These are phyloP conservation scores for Dynastes grantii DNA, from an alignment of 2,888 invertebrate genomes.

Conservation along the genomic window DNA sequence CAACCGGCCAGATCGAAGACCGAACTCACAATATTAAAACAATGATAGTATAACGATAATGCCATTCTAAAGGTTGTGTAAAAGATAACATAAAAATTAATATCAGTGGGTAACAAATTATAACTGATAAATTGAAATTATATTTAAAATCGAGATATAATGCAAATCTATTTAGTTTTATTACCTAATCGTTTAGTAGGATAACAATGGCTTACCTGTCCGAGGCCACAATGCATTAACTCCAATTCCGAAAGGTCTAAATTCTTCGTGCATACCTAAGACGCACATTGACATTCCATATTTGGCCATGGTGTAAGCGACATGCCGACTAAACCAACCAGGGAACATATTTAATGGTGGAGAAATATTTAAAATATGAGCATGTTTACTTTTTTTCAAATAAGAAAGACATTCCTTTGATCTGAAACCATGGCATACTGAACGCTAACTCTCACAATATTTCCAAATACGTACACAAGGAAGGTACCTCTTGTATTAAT, in stretches of 20 bases:
- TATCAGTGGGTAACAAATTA: no score
- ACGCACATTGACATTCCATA: conserved; percentile 99
- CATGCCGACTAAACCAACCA: conserved; percentile 92
- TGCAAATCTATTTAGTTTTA: no score
- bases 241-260: conserved; percentile 85
- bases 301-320: conserved; percentile 98
- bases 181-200: no score
- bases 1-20: no score
- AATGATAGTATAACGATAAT: no score
- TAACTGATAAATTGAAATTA: no score
- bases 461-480: conserved; percentile 81
- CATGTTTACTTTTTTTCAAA: conserved; percentile 88
- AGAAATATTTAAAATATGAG: conserved; percentile 95
- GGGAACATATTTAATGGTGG: conserved; percentile 94
- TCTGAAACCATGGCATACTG: conserved; percentile 71
- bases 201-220: conserved; percentile 76
- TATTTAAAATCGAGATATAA: no score
- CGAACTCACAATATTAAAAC: no score
- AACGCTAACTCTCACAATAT: neutral
- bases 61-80: no score
- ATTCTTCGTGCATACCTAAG: conserved; percentile 97
- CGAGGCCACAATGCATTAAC: conserved; percentile 98
- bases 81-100: no score
- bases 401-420: conserved; percentile 93
- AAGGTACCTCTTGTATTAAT: conserved; percentile 97